Conservation (phyloP, 2,113 vertebrate genomes). For the Nipponia nippon region DNA sequence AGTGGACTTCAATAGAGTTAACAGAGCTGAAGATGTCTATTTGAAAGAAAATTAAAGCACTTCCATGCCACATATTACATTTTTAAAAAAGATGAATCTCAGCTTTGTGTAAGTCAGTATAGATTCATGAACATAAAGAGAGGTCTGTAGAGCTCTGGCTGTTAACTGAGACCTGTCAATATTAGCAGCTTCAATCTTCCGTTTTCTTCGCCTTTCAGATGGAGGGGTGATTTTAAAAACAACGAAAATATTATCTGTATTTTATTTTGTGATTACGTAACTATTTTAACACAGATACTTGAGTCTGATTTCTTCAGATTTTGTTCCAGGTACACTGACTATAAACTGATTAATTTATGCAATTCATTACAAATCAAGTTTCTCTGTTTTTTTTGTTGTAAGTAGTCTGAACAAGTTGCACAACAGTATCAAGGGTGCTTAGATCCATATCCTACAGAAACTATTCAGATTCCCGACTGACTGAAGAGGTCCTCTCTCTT, state of each 20-base stretch:
- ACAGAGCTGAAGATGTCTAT: background rate
- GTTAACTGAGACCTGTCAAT: background rate
- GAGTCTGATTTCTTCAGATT: background rate
- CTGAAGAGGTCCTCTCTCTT: background rate
- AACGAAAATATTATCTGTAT: background rate
- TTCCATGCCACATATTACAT: background rate
- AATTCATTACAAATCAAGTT: background rate
- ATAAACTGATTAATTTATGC: background rate
- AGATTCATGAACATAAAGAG: background rate
- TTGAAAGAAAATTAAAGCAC: slow-evolving; percentile 23
- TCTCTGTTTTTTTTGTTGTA: background rate
- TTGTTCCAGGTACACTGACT: background rate
- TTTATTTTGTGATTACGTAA: background rate
- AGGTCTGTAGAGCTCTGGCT: background rate
- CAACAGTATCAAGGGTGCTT: background rate
- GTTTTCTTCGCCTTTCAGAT: background rate
- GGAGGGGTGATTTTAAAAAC: background rate
- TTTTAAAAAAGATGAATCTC: background rate
- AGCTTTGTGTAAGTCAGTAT: background rate
- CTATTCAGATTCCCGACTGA: background rate
- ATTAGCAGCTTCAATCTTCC: background rate
- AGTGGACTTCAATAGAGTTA: slow-evolving; percentile 24
- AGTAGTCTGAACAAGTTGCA: background rate
- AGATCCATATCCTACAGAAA: background rate
- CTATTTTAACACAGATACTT: background rate